Evolutionary conservation across 2,888 invertebrate genomes (phyloP).

Genomic region (Ligdia adustata): DNA sequence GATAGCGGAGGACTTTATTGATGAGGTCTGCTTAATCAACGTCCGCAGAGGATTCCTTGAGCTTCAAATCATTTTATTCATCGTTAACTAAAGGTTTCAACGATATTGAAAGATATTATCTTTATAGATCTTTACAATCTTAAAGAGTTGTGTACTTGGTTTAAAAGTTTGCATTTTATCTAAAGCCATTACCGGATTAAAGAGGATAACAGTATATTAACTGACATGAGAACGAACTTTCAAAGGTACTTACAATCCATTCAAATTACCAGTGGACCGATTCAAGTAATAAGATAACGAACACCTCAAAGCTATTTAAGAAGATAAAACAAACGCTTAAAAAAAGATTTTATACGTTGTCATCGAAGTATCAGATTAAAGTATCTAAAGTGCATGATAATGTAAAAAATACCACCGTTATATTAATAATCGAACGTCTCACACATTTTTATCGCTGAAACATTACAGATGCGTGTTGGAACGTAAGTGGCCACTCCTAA

Average conservation of each 20-base stretch:
- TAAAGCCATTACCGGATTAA: background rate
- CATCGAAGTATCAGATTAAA: slow-evolving; percentile 19
- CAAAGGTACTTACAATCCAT: slow-evolving; percentile 3
- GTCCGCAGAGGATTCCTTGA: slow-evolving; percentile 54
- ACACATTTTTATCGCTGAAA: slow-evolving; percentile 62
- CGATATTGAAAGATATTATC: slow-evolving; percentile 25
- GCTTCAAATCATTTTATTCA: slow-evolving; percentile 40
- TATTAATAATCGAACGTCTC: slow-evolving; percentile 54
- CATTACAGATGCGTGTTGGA: slow-evolving; percentile 61
- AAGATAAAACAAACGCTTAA: slow-evolving; percentile 28
- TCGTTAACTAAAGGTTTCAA: slow-evolving; percentile 37
- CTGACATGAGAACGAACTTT: slow-evolving; percentile 7
- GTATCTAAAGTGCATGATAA: slow-evolving; percentile 34
- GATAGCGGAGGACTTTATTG: slow-evolving; percentile 66
- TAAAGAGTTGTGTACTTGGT: slow-evolving; percentile 7
- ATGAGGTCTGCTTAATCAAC: slow-evolving; percentile 72
- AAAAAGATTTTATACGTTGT: slow-evolving; percentile 25
- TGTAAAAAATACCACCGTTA: slow-evolving; percentile 41
- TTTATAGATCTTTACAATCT: slow-evolving; percentile 2
- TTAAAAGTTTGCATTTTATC: background rate
- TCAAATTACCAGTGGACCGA: slow-evolving; percentile 11
- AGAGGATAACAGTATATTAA: slow-evolving; percentile 7
- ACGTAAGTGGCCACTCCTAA: slow-evolving; percentile 56
- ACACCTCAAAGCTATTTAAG: slow-evolving; percentile 20
- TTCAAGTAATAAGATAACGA: slow-evolving; percentile 11